phyloP scores from a whole-genome alignment of 2,113 vertebrate species.

The Plestiodon gilberti region DNA sequence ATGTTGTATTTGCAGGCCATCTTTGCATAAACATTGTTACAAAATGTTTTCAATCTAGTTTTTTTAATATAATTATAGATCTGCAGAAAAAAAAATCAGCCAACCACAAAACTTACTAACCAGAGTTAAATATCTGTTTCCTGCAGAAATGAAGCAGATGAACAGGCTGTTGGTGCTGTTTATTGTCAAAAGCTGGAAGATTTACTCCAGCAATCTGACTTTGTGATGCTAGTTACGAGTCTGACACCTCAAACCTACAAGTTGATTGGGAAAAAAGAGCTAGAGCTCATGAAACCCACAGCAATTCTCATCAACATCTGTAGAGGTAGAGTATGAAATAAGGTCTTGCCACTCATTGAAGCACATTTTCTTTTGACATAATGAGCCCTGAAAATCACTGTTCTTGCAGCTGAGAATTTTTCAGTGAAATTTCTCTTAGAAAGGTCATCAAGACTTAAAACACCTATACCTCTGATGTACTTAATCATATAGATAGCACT shows the following conservation, averaged over 20 bases:
- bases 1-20: background rate
- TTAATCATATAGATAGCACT: background rate
- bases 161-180: conserved; percentile 74
- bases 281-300: conserved; percentile 80
- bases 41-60: background rate
- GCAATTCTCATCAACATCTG: conserved; percentile 80
- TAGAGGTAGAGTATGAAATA: conserved; percentile 74
- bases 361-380: background rate
- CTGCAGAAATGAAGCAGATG: conserved; percentile 76
- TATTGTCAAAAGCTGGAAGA: conserved; percentile 79
- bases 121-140: conserved; percentile 14
- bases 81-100: background rate
- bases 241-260: conserved; percentile 73
- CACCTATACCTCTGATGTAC: fast-evolving
- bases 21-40: background rate
- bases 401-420: background rate
- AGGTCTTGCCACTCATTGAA: background rate
- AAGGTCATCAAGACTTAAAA: background rate
- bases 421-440: background rate
- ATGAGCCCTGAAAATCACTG: background rate
- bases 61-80: background rate
- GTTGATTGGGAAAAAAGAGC: conserved; percentile 78
- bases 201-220: conserved; percentile 80
- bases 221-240: conserved; percentile 75
- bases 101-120: background rate